Base-by-base conservation (phyloP, 2,113 vertebrate species). In the Phocoena phocoena region DNA sequence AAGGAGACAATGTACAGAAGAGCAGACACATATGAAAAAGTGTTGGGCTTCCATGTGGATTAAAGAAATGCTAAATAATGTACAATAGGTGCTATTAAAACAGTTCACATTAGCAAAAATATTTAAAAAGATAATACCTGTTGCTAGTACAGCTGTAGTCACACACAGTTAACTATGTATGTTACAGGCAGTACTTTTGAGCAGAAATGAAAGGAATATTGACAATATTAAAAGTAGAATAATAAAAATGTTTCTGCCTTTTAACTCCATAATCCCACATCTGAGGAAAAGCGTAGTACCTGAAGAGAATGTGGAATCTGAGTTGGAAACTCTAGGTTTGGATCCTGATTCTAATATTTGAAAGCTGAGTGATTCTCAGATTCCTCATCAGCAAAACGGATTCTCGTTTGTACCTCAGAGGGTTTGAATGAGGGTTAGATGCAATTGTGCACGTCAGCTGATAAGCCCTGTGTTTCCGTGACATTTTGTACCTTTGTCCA, bases 391-490 rank as follows among this genome's bases (percentile, higher is more conserved):
- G 44, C 33, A 21, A 82, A 85, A 62, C 0, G 38, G 41, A 7
- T 47, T 26, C 8, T 9, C 25, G 0, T 10, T 2, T 3, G 36
- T 8, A 6, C 26, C 41, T 65, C 31, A 0, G 7, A n/a, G 76
- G 8, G 14, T 33, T 11, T 9, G 0, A 33, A 6, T 5, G 3
- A 68, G 13, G 31, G 65, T 62, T 20, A 33, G 28, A 15, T 2
- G 12, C 55, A 11, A 8, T 6, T 2, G 12, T 17, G 6, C 1
- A 12, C 3, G 1, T 14, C 17, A 44, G 20, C 15, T 6, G 60
- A 26, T 25, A 38, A 63, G 63, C 11, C 5, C 13, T 20, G 47
- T 8, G 2, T 85, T 84, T 41, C 31, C 11, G 1, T 5, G 17
- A 31, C 4, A 25, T 23, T 41, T 36, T 2, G 20, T 36, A 31